phyloP scores from a whole-genome alignment of 1,140 invertebrate species.

The Atta texana region DNA sequence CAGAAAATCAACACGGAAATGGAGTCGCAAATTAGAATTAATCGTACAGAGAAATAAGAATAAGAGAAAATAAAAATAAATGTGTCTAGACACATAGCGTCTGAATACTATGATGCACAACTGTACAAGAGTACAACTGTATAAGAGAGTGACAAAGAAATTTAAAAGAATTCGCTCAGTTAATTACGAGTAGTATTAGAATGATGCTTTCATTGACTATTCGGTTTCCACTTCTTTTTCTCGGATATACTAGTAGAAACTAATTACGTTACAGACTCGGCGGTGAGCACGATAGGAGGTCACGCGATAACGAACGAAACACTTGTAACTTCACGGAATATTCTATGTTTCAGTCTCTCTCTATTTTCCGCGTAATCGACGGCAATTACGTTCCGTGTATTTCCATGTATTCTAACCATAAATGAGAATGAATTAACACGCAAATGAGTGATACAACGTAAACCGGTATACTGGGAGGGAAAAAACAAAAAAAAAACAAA shows the following conservation, averaged over 20 bases:
- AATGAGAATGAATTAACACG: slow-evolving; percentile 46
- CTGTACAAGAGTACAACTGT: too few species aligned
- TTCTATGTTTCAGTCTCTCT: slow-evolving; percentile 47
- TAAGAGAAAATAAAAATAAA: background rate
- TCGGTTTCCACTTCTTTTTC: slow-evolving; percentile 7
- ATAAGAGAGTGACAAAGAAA: background rate
- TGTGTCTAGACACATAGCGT: background rate
- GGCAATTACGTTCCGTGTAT: slow-evolving; percentile 30
- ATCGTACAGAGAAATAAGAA: background rate
- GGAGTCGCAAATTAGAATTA: background rate
- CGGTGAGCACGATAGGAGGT: slow-evolving; percentile 34
- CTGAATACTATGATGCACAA: background rate
- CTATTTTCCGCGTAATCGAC: slow-evolving; percentile 52
- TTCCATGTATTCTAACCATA: background rate
- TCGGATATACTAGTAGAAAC: slow-evolving; percentile 10
- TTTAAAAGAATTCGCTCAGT: background rate
- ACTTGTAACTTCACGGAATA: slow-evolving; percentile 49
- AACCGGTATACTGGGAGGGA: background rate
- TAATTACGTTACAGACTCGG: slow-evolving; percentile 32
- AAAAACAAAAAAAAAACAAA: background rate
- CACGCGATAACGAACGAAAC: slow-evolving; percentile 62
- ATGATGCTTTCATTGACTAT: slow-evolving; percentile 18
- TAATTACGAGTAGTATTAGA: background rate
- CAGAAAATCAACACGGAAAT: background rate
- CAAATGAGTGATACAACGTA: slow-evolving; percentile 45